Percentiles rank a stretch among this genome's conserved stretches.
Evolutionary conservation across 2,797 vertebrate species (phyloP).

Genomic region (Dendrocincla fuliginosa): DNA sequence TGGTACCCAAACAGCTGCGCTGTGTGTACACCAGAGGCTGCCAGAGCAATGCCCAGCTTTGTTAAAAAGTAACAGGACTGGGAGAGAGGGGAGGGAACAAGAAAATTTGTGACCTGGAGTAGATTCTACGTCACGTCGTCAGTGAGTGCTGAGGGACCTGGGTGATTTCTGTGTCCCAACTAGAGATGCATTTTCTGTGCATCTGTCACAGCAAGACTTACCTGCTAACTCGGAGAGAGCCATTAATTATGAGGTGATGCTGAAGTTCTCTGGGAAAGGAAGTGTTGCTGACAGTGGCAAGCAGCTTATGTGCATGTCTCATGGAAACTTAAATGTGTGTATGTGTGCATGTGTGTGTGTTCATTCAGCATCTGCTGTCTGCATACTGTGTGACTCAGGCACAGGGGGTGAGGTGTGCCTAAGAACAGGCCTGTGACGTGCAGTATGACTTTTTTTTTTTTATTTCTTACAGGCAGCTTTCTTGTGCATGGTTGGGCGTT

Average conservation of each 20-base stretch:
- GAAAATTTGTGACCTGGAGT: not conserved
- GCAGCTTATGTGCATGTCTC: not conserved
- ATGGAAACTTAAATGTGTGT: not conserved
- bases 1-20: not conserved
- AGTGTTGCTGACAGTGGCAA: not conserved
- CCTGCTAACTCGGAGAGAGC: not conserved
- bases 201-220: not conserved
- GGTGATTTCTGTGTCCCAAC: fast-evolving
- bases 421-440: not conserved
- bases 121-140: not conserved
- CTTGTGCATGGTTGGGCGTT: not conserved
- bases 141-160: not conserved
- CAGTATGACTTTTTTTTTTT: not conserved
- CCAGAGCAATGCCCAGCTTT: not conserved
- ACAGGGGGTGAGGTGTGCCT: not conserved
- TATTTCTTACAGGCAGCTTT: not conserved
- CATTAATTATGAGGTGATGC: not conserved
- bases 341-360: not conserved
- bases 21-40: not conserved
- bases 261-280: conserved; percentile 14
- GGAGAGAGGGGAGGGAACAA: not conserved
- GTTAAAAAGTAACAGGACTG: conserved; percentile 51
- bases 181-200: not conserved
- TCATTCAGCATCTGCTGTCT: not conserved
- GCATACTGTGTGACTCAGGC: not conserved